Evolutionary conservation across 2,113 vertebrate species (phyloP).

Genomic region (Colius striatus): DNA sequence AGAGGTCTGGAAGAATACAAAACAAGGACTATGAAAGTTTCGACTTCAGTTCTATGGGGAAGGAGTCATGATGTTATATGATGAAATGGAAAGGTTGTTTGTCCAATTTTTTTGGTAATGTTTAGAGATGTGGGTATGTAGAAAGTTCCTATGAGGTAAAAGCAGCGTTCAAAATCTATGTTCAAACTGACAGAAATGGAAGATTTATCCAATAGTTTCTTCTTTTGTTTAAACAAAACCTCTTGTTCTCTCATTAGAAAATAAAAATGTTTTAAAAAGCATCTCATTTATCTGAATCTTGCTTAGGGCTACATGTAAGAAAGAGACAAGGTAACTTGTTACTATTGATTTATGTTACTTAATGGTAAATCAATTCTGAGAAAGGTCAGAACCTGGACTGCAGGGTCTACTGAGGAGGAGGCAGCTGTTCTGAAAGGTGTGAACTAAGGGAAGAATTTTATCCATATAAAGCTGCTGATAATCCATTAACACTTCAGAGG

Average conservation of each 20-base stretch:
- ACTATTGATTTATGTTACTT: not conserved
- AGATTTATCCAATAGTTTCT: not conserved
- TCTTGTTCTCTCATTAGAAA: not conserved
- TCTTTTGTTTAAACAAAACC: not conserved
- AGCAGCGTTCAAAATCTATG: not conserved
- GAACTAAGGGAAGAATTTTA: not conserved
- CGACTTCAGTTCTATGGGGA: not conserved
- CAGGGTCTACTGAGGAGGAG: not conserved
- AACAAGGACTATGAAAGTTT: not conserved
- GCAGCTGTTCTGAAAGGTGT: not conserved
- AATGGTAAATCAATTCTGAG: not conserved
- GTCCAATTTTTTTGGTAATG: not conserved
- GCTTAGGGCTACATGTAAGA: not conserved
- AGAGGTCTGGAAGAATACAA: not conserved
- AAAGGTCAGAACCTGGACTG: not conserved
- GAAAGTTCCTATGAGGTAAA: not conserved
- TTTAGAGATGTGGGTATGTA: not conserved
- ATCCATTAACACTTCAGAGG: not conserved
- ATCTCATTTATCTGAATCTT: not conserved
- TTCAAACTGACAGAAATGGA: not conserved
- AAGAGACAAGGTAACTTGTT: not conserved
- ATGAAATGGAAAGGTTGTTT: not conserved
- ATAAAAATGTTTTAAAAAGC: not conserved
- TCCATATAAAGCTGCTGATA: not conserved
- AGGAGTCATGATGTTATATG: not conserved